phyloP scores from a whole-genome alignment of 2,888 invertebrate species.

The Sphaeridia pumilis region DNA sequence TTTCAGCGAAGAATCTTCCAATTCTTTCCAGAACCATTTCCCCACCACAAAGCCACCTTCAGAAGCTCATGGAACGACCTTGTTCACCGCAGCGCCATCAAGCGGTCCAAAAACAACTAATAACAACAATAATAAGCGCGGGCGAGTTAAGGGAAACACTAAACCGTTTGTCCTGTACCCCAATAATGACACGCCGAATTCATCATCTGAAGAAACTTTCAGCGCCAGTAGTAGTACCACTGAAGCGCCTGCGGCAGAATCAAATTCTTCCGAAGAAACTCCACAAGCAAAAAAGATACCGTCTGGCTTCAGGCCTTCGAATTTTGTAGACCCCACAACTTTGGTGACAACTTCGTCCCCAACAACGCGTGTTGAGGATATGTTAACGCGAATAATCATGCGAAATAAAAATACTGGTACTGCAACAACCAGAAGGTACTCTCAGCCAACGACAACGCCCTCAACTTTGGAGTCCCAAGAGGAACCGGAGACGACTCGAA shows the following conservation, averaged over 20 bases:
- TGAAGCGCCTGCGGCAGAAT: neutral
- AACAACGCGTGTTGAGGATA: constrained; percentile 5
- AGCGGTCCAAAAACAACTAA: neutral
- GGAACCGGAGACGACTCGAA: too few relatives aligned
- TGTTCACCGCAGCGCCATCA: neutral
- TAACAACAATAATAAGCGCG: too few relatives aligned
- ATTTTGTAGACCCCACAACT: neutral
- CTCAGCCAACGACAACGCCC: neutral
- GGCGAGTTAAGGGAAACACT: too few relatives aligned
- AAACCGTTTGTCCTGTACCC: neutral
- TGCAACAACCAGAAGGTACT: neutral
- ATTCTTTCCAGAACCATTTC: neutral
- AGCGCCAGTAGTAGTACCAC: neutral
- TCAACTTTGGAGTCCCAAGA: neutral
- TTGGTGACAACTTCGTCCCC: neutral
- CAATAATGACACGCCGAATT: neutral
- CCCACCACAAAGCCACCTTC: neutral
- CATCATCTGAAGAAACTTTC: neutral
- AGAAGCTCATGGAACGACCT: neutral
- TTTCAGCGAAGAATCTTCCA: too few relatives aligned
- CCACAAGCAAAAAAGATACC: too few relatives aligned
- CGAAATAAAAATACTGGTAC: constrained; percentile 9
- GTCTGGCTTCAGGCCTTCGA: too few relatives aligned
- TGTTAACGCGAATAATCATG: constrained; percentile 18
- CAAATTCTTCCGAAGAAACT: neutral